Percentiles rank a stretch among this genome's conserved stretches.
These are phyloP conservation scores for Coreoperca whiteheadi DNA, from an alignment of 2,113 vertebrate species.

Conservation along the genomic window DNA sequence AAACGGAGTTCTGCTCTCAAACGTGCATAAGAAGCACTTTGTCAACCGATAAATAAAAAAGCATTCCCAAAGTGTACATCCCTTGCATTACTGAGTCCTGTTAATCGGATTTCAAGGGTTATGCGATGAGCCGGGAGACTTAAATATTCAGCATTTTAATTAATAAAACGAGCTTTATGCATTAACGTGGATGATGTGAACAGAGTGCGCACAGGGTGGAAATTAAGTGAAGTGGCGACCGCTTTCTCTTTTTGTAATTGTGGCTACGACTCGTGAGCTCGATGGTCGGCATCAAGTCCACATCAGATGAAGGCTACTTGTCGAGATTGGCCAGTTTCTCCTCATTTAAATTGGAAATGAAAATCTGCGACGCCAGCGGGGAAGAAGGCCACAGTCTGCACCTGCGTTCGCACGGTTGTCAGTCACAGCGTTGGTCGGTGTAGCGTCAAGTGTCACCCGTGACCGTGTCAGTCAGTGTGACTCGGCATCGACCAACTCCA, in stretches of 20 bases:
- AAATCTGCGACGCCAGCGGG: no score
- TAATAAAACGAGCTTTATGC: not conserved
- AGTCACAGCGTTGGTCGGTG: no score
- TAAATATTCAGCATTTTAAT: not conserved
- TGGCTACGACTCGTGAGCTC: not conserved
- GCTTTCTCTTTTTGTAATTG: not conserved
- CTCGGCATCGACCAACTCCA: not conserved
- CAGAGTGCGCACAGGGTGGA: not conserved
- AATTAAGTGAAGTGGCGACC: not conserved
- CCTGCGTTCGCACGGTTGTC: no score
- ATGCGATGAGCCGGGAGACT: not conserved
- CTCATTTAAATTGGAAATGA: no score
- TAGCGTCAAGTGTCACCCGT: not conserved
- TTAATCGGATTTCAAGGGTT: not conserved
- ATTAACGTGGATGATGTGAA: not conserved
- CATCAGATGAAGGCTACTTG: not conserved
- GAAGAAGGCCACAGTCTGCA: no score
- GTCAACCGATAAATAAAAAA: not conserved
- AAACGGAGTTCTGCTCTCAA: not conserved
- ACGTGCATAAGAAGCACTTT: not conserved
- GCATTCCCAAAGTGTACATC: not conserved
- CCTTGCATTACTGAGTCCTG: slow-evolving; percentile 2
- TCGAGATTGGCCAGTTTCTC: no score
- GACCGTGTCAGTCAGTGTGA: not conserved
- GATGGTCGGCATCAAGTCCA: no score